Conservation (phyloP, 2,797 vertebrate genomes). For the Rhodeus uyekii region DNA sequence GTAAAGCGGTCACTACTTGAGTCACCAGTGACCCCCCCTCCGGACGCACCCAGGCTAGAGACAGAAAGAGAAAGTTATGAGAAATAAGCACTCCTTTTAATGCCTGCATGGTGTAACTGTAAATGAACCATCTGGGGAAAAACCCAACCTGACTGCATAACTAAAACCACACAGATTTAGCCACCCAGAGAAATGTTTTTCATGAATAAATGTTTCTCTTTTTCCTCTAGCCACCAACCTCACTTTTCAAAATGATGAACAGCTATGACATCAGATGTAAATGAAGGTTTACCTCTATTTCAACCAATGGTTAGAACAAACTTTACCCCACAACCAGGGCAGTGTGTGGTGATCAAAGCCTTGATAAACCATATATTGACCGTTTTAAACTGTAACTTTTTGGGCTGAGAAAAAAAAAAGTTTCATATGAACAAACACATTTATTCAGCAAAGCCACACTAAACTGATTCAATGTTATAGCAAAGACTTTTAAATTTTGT, state of each 20-base stretch:
- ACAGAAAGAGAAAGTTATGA: conserved; percentile 39
- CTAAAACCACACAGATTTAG: neutral
- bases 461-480: neutral
- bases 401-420: no score
- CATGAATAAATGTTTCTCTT: neutral
- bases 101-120: neutral
- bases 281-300: neutral
- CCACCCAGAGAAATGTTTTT: neutral
- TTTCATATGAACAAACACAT: neutral
- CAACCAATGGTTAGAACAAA: conserved; percentile 6
- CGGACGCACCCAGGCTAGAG: conserved; percentile 86
- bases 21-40: conserved; percentile 84
- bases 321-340: neutral
- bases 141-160: neutral
- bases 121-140: neutral
- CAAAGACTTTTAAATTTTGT: neutral
- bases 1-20: conserved; percentile 93
- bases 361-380: neutral
- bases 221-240: neutral
- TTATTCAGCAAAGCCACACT: neutral
- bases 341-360: neutral
- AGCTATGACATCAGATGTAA: neutral
- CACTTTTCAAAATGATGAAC: neutral
- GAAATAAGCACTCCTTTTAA: conserved; percentile 9
- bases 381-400: neutral